Evolutionary conservation across 2,888 invertebrate species (phyloP), one percentile per base, ranked within the genome.

Genomic region (Drosophila recens): DNA sequence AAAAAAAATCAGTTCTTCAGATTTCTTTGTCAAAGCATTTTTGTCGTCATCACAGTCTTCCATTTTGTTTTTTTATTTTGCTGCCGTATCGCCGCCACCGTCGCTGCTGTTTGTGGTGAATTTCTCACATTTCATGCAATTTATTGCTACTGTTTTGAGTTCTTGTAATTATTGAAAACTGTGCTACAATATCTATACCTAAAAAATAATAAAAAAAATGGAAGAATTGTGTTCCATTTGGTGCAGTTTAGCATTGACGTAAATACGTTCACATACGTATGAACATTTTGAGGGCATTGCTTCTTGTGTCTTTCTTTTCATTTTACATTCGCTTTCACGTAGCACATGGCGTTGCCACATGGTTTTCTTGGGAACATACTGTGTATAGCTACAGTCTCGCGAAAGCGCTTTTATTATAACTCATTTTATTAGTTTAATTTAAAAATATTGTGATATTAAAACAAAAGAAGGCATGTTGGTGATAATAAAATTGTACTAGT

Each of bases 51-150:
- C 89, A 70, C 59, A 63, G 89, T 74, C 84, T 87, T 90, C 91
- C 91, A 91, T 91, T 91, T 91, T 91, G 91, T 91, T 90, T 91
- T 90, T 87, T 76, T 70, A 72, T 72, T 67, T 61, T 65, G 54
- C 59, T 75, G 83, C 69, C 61, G 63, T 49, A 68, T 67, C 46
- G 69, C 77, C 53, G 67, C 54, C 53, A 46, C 36, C 46, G 75
- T 56, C 53, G 62, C 70, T 72, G 62, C 54, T 61, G 57, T 45
- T 75, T 65, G 85, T 86, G 90, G 86, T 86, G 90, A 88, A 83
- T 90, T 86, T 85, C 87, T 75, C 82, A 56, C 65, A 75, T 53
- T 75, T 84, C 70, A 59, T 72, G 75, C 79, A 80, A 79, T 73
- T 89, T 71, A 89, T 72, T 78, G 69, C 75, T 71, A 78, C 79